These are phyloP conservation scores for Mugil cephalus DNA, from an alignment of 2,113 vertebrate genomes.

Conservation along the genomic window DNA sequence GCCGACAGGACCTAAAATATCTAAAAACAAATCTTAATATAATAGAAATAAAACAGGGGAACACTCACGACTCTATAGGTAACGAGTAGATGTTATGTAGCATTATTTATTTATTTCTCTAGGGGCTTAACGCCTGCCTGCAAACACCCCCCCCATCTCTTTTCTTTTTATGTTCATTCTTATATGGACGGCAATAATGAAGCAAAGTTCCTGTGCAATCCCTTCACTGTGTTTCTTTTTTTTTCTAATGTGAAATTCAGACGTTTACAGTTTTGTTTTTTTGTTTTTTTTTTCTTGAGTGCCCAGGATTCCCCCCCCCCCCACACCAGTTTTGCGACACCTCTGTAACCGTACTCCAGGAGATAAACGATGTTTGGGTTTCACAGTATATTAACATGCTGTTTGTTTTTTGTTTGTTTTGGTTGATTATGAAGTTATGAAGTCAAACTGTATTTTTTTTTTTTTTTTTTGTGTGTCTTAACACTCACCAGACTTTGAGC, in stretches of 20 bases:
- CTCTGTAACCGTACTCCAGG: constrained; percentile 73
- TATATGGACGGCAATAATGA: constrained; percentile 63
- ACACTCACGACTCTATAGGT: constrained; percentile 27
- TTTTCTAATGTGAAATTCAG: constrained; percentile 34
- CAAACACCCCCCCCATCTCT: too few relatives aligned
- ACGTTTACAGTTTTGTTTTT: constrained; percentile 64
- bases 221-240: not conserved
- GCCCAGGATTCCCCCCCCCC: constrained; percentile 39
- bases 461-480: too few relatives aligned
- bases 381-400: constrained; percentile 79
- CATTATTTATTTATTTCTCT: constrained; percentile 67
- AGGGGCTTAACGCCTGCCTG: constrained; percentile 13
- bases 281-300: too few relatives aligned
- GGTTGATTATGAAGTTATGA: constrained; percentile 76
- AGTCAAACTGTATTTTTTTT: constrained; percentile 65
- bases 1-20: constrained; percentile 85
- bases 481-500: constrained; percentile 77
- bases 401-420: constrained; percentile 30
- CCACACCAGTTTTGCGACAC: constrained; percentile 41
- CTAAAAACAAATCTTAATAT: constrained; percentile 27
- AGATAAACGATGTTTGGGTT: constrained; percentile 80
- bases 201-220: constrained; percentile 33
- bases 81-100: constrained; percentile 54
- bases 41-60: not conserved
- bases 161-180: constrained; percentile 20